Evolutionary conservation across 2,888 invertebrate genomes (phyloP), one percentile per base, ranked within the genome.

Genomic region (Leptura quadrifasciata): DNA sequence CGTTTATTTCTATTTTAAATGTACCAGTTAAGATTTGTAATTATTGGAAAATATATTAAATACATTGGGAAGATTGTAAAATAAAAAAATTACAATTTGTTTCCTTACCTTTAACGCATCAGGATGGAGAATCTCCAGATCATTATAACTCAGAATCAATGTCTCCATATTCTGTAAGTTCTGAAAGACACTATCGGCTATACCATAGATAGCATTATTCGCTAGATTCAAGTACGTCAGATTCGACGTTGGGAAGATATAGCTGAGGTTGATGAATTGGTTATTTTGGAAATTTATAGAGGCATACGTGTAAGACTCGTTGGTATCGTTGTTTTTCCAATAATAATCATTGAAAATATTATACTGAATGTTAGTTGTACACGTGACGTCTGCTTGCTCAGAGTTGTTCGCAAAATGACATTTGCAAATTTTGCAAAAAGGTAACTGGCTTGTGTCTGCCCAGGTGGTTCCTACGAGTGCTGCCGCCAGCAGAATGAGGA

Each of bases 81-180:
- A 31, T 6, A 31, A 2, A 31, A 31, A 31, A 31, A 31, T 8
- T 6, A 31, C 6, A 31, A 31, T 31, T 31, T 31, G 27, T 31
- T 31, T 31, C 6, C 90, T 87, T 89, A 94, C 96, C 91, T 93
- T 91, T 85, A 96, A 95, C 10, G 92, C 91, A 72, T 93, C 90
- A 0, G 94, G 94, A 76, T 88, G 89, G 2, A 96, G 86, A 0
- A 88, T 89, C 0, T 91, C 92, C 21, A 96, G 88, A 60, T 92
- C 90, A 82, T 96, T 96, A 76, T 93, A 87, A 74, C 94, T 94
- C 78, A 96, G 88, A 87, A 95, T 94, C 61, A 96, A 85, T 1
- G 91, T 91, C 0, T 89, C 89, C 86, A 96, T 90, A 61, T 92
- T 90, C 61, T 91, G 91, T 9, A 96, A 87, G 76, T 93, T 91